Evolutionary conservation across 2,113 vertebrate genomes (phyloP).

Genomic region (Rhea pennata): DNA sequence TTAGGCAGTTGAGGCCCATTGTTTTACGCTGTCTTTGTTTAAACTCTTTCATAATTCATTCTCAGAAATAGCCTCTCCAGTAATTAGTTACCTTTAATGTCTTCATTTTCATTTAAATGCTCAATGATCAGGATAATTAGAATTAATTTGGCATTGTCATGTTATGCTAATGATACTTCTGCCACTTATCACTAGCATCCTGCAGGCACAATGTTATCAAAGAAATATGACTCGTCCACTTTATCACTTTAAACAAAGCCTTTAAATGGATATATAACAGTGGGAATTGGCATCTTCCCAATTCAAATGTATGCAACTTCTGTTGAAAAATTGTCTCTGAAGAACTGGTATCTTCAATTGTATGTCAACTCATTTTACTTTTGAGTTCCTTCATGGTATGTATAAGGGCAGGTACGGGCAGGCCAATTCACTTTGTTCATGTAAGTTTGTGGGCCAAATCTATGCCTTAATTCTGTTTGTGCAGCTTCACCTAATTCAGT

Average conservation of each 20-base stretch:
- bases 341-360: not conserved
- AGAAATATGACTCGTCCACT: slow-evolving; percentile 72
- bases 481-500: not conserved
- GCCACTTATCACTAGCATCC: slow-evolving; percentile 73
- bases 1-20: slow-evolving; percentile 4
- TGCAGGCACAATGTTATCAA: slow-evolving; percentile 75
- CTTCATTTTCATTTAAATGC: slow-evolving; percentile 88
- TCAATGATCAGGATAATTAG: slow-evolving; percentile 90
- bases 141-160: slow-evolving; percentile 86
- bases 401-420: not conserved
- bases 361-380: not conserved
- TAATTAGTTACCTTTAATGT: slow-evolving; percentile 89
- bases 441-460: not conserved
- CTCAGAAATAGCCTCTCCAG: slow-evolving; percentile 76
- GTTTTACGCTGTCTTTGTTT: slow-evolving; percentile 44
- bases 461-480: not conserved
- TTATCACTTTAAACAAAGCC: slow-evolving; percentile 60
- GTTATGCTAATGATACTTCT: slow-evolving; percentile 79
- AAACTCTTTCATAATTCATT: slow-evolving; percentile 64
- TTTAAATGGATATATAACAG: slow-evolving; percentile 41
- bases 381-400: not conserved
- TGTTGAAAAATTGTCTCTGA: not conserved
- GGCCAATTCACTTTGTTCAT: not conserved
- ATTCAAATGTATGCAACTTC: slow-evolving; percentile 22
- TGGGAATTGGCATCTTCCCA: slow-evolving; percentile 36